Base-by-base conservation (phyloP, 2,888 invertebrate species). In the Drosophila hamatofila region DNA sequence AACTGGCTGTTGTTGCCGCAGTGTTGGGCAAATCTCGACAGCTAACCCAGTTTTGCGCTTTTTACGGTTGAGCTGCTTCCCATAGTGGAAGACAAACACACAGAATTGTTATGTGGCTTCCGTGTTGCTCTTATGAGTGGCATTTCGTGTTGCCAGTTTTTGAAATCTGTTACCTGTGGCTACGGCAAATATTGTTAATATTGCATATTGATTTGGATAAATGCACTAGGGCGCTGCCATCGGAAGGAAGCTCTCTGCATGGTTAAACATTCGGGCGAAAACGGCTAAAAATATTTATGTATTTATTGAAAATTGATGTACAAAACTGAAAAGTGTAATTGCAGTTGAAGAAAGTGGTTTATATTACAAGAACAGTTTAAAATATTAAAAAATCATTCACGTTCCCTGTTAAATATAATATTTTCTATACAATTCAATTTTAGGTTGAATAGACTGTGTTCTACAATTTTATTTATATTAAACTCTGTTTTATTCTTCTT, bases 21-120 rank as follows among this genome's bases (percentile, higher is more conserved):
- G 39, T 39, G n/a, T 55, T 58, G 61, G 54, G 23, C 27, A 44
- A 66, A 66, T 75, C 90, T 75, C 72, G 68, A 81, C 89, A 83
- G 81, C 84, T 88, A 89, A 90, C 85, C 86, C 71, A 90, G 90
- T 81, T 86, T 86, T 86, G 65, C 61, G 82, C 65, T 73, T 77
- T 90, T 72, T 61, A 71, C 81, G 70, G 55, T 70, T 72, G 67
- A 71, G 58, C 46, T 55, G 49, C 54, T 71, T 63, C 44, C 54
- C 25, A 49, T 27, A 42, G 41, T 65, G 55, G 44, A 51, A 65
- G 62, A 62, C 44, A 57, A 25, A 39, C 27, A 41, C 25, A 35
- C 16, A 66, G 72, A 70, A 58, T 68, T 74, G 68, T 61, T 52
- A 59, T 42, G 65, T 48, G 69, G 74, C 61, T 59, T 62, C 44